phyloP scores from a whole-genome alignment of 2,113 vertebrate species.

The Phrynocephalus versicolor region DNA sequence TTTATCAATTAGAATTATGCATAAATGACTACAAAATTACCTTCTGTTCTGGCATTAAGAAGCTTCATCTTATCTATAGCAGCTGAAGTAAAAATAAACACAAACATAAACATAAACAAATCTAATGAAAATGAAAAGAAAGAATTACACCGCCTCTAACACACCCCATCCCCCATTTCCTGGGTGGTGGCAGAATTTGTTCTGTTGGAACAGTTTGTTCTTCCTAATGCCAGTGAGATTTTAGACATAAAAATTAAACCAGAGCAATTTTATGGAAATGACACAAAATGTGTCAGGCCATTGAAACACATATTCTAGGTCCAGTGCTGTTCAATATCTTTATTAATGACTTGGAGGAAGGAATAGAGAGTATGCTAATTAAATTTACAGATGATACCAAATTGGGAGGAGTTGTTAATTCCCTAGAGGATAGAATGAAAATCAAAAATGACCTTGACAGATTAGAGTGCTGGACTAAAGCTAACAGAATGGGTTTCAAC shows the following conservation, averaged over 20 bases:
- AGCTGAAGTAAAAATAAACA: neutral
- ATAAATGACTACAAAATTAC: neutral
- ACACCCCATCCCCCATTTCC: too few relatives aligned
- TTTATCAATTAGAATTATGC: neutral
- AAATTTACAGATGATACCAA: too few relatives aligned
- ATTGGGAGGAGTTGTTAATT: too few relatives aligned
- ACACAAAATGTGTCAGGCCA: slow-evolving; percentile 46
- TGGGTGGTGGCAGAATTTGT: too few relatives aligned
- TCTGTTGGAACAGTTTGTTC: slow-evolving; percentile 29
- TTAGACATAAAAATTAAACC: slow-evolving; percentile 53
- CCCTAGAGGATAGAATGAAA: too few relatives aligned
- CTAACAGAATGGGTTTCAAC: too few relatives aligned
- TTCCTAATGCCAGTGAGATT: slow-evolving; percentile 35
- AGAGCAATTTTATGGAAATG: slow-evolving; percentile 36
- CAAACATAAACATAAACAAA: neutral
- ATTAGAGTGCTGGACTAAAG: too few relatives aligned
- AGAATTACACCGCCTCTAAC: too few relatives aligned
- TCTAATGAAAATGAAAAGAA: neutral
- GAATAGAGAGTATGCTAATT: too few relatives aligned
- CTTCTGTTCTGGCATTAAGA: neutral
- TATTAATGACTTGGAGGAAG: too few relatives aligned
- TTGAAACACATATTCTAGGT: neutral
- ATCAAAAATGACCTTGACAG: too few relatives aligned
- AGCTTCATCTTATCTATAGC: neutral
- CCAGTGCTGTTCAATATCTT: too few relatives aligned